These are phyloP conservation scores for Phrynocephalus guinanensis DNA, from an alignment of 2,797 vertebrate genomes.

Conservation along the genomic window DNA sequence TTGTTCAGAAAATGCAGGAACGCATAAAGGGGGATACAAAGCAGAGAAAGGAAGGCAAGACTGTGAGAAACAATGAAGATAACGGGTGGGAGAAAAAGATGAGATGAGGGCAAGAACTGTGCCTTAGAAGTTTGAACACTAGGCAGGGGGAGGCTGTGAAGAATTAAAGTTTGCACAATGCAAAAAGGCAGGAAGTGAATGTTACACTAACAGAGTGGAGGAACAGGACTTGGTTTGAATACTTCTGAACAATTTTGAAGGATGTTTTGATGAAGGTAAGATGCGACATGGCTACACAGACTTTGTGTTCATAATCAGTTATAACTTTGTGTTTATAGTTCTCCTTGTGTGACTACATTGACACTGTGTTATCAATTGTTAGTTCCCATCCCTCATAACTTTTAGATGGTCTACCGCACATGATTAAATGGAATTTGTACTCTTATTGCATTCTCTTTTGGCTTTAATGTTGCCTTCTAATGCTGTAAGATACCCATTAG, in stretches of 20 bases:
- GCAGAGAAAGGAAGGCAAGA: not conserved
- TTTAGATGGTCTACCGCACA: too few relatives aligned
- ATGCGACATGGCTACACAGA: not conserved
- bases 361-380: too few relatives aligned
- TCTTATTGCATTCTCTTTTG: too few relatives aligned
- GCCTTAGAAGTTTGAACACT: not conserved
- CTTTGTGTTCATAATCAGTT: too few relatives aligned
- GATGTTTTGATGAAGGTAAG: conserved; percentile 15
- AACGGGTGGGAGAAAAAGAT: not conserved
- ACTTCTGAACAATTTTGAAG: conserved; percentile 7
- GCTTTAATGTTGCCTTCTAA: too few relatives aligned
- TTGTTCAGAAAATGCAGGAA: not conserved
- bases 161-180: not conserved
- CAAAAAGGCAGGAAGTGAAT: not conserved
- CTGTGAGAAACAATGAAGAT: not conserved
- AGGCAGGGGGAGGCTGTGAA: not conserved
- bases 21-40: conserved; percentile 9
- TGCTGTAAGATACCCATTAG: too few relatives aligned
- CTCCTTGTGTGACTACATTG: too few relatives aligned
- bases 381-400: too few relatives aligned
- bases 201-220: not conserved
- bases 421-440: too few relatives aligned
- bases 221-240: conserved; percentile 18
- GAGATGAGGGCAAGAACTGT: not conserved
- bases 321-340: too few relatives aligned